phyloP scores from a whole-genome alignment of 23 tunicate species.

The Phallusia fumigata region DNA sequence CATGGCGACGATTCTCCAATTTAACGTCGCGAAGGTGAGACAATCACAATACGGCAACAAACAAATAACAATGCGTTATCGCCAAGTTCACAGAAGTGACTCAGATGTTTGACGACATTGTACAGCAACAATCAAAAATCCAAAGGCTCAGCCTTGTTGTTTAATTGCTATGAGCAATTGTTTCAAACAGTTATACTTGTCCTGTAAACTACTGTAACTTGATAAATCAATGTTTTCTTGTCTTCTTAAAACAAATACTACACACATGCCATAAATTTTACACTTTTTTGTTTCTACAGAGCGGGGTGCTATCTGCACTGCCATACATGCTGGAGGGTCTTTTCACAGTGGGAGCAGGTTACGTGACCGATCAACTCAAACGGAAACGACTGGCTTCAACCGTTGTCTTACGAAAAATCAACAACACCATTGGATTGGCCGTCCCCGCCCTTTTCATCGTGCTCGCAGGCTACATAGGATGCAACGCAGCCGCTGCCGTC shows the following conservation, averaged over 20 bases:
- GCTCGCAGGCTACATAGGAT: conserved; percentile 62
- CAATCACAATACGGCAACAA: no score
- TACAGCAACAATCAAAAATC: neutral
- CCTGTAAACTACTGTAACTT: no score
- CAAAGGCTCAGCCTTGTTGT: neutral
- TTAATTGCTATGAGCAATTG: no score
- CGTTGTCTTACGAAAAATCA: conserved; percentile 39
- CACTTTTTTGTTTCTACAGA: conserved; percentile 15
- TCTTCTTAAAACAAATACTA: neutral
- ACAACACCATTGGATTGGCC: conserved; percentile 49
- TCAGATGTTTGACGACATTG: neutral
- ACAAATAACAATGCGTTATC: neutral
- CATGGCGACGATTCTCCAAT: conserved; percentile 60
- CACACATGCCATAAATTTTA: no score
- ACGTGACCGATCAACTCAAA: conserved; percentile 46
- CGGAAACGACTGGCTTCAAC: conserved; percentile 1
- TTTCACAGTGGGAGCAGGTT: conserved; percentile 53
- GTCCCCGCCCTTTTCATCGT: conserved; percentile 60
- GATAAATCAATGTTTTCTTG: neutral
- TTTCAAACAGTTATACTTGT: no score
- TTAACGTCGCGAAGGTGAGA: conserved; percentile 61
- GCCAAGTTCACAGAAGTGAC: neutral
- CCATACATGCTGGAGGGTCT: conserved; percentile 55
- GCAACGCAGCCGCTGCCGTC: neutral
- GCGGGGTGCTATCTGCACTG: conserved; percentile 54